Evolutionary conservation across 2,888 invertebrate species (phyloP).

Genomic region (Thera britannica): DNA sequence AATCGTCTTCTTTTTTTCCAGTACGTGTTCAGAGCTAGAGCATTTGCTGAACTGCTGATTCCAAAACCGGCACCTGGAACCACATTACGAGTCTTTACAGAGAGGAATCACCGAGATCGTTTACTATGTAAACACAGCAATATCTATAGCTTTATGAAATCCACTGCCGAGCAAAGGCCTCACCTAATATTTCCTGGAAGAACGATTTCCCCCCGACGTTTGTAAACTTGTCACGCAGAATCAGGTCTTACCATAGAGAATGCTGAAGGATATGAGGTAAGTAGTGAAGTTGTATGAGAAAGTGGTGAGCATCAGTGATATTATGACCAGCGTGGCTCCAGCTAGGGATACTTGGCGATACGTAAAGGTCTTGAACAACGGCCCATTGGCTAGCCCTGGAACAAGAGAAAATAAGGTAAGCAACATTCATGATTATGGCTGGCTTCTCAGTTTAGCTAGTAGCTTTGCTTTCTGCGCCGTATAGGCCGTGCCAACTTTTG

Average conservation of each 20-base stretch:
- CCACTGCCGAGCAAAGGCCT: too few species aligned
- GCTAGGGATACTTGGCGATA: slow-evolving; percentile 88
- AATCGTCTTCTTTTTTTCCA: slow-evolving; percentile 88
- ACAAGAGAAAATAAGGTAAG: slow-evolving; percentile 42
- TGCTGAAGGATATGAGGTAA: slow-evolving; percentile 87
- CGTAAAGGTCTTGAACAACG: slow-evolving; percentile 87
- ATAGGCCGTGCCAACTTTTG: too few species aligned
- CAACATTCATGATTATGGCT: background rate
- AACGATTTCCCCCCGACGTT: too few species aligned
- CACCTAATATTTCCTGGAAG: too few species aligned
- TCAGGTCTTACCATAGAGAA: slow-evolving; percentile 86
- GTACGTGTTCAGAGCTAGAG: slow-evolving; percentile 89
- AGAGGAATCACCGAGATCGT: too few species aligned
- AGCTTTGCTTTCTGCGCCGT: too few species aligned
- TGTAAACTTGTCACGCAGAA: too few species aligned
- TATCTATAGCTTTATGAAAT: too few species aligned
- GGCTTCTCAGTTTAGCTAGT: too few species aligned
- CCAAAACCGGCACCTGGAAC: slow-evolving; percentile 86
- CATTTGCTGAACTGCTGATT: slow-evolving; percentile 88
- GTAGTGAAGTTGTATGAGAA: slow-evolving; percentile 86
- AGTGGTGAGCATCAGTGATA: slow-evolving; percentile 85
- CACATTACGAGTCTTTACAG: background rate
- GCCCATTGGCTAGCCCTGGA: slow-evolving; percentile 89
- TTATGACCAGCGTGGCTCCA: slow-evolving; percentile 85
- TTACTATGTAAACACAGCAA: too few species aligned